Conservation (phyloP, 2,888 invertebrate genomes). For the Vannuccia rotundouncinata region DNA sequence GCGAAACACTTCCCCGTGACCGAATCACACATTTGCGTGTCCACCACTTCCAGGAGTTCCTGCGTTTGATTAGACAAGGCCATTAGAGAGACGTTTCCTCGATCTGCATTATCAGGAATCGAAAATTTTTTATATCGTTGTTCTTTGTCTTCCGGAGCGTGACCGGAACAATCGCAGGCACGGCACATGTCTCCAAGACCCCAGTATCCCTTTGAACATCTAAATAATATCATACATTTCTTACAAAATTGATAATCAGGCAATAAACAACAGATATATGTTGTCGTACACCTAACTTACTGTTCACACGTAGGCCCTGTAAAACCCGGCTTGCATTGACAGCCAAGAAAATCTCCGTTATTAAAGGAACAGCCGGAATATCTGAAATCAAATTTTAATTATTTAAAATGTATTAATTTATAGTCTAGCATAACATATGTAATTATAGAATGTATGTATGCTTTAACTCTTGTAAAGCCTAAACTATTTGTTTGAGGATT, state of each 20-base stretch:
- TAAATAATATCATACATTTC: not conserved
- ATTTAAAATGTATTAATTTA: too few species aligned
- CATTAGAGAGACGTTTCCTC: too few species aligned
- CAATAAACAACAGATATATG: not conserved
- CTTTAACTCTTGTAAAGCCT: too few species aligned
- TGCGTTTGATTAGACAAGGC: too few species aligned
- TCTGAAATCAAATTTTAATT: too few species aligned
- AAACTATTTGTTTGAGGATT: too few species aligned
- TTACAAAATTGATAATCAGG: not conserved
- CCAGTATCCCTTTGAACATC: not conserved
- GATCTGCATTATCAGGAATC: too few species aligned
- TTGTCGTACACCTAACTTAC: not conserved
- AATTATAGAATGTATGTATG: too few species aligned
- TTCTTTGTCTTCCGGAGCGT: not conserved
- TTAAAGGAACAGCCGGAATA: not conserved
- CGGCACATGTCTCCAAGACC: not conserved
- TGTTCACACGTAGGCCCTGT: not conserved
- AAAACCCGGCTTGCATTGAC: not conserved
- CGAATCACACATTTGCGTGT: not conserved
- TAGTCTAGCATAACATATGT: too few species aligned
- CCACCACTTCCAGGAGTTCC: not conserved
- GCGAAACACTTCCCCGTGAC: constrained; percentile 85
- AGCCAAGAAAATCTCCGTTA: not conserved
- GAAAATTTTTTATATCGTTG: not conserved
- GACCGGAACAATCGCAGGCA: constrained; percentile 1